Evolutionary conservation across 64 coral and sea anemone species (phyloP).

Genomic region (Montipora cactus): DNA sequence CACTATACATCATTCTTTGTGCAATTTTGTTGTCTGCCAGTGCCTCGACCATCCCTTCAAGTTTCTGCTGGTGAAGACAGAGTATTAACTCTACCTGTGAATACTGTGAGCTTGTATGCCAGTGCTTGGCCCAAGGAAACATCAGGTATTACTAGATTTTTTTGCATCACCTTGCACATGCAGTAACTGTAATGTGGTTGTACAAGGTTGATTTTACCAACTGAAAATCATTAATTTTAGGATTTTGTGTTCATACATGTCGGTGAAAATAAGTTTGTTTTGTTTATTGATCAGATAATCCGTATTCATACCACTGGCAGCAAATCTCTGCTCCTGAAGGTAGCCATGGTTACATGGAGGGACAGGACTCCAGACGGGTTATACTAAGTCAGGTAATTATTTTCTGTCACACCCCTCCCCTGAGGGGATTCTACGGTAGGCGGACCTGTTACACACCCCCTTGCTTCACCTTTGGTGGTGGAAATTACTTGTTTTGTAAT

Average conservation of each 20-base stretch:
- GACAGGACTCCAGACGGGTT: slow-evolving; percentile 87
- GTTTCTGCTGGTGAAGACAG: slow-evolving; percentile 95
- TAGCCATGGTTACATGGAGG: slow-evolving; percentile 99
- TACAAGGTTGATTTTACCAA: no score
- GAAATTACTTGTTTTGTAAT: no score
- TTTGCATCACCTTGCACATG: not conserved
- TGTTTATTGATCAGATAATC: slow-evolving; percentile 63
- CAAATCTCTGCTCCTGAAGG: slow-evolving; percentile 95
- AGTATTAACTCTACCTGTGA: slow-evolving; percentile 75
- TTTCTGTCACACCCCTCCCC: no score
- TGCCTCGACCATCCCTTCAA: slow-evolving; percentile 74
- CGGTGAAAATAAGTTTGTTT: not conserved
- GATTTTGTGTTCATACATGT: no score
- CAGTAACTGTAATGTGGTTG: no score
- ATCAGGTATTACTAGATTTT: slow-evolving; percentile 24
- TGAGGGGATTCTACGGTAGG: no score
- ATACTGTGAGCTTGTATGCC: slow-evolving; percentile 90
- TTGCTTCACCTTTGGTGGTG: no score
- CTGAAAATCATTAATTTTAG: no score
- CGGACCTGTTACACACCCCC: no score
- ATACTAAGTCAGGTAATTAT: slow-evolving; percentile 82
- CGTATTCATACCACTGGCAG: slow-evolving; percentile 94
- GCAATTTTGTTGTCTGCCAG: not conserved
- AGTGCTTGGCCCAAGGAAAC: slow-evolving; percentile 95
- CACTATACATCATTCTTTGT: no score